Base-by-base conservation (phyloP, 2,888 invertebrate genomes). In the Taenaris catops region DNA sequence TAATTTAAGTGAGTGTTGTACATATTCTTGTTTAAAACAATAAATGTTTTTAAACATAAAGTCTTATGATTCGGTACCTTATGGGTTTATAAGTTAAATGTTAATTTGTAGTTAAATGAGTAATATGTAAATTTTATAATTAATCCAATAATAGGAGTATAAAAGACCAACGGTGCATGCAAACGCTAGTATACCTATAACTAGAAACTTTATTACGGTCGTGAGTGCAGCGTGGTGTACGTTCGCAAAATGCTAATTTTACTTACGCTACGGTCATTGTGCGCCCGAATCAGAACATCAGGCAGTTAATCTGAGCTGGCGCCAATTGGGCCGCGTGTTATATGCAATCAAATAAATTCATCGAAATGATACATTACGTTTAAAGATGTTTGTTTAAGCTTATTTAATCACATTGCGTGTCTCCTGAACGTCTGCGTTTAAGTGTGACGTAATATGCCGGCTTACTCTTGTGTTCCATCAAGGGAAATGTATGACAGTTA, bases 241-340 rank as follows among this genome's bases (percentile, higher is more conserved):
- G 55, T 60, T 63, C 52, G 69, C 58, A 58, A 69, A 41, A 66
- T 68, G 63, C 79, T 81, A 79, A 79, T 72, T 76, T 76, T 74
- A 73, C 64, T 53, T 58, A 49, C 52, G 49, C 46, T 46, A 50
- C 74, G 83, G 78, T 81, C 81, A 79, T 64, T 80, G 80, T 68
- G 78, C 79, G 60, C 46, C 35, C 51, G 49, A 54, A 63, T 78
- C 58, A 58, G 76, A 79, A 81, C 79, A 81, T 66, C 75, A 41
- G 50, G 46, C 54, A 49, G 64, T 65, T 74, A 73, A 79, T 78
- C 74, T 72, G 67, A 69, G 53, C 61, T 58, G 74, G 75, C 75
- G 72, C 75, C 58, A 48, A 53, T 53, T 58, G 56, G 53, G 52
- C 31, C 43, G 43, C 37, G 31, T 45, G 61, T 64, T 63, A 64